Base-by-base conservation (phyloP, 2,113 vertebrate genomes). In the Pavo muticus region DNA sequence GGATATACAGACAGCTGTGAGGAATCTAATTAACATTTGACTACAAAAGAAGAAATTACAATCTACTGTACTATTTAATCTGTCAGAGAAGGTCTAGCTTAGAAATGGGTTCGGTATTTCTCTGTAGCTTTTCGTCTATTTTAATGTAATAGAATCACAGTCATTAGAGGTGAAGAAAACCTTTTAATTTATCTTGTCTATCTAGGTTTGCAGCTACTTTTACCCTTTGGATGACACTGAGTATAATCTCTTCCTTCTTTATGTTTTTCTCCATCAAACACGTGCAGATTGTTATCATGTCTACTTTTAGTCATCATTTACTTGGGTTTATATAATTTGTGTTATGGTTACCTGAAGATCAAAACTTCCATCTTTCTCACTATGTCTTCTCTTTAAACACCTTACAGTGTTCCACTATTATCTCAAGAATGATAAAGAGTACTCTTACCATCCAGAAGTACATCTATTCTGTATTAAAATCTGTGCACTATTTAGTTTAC, bases 21-120 rank as follows among this genome's bases (percentile, higher is more conserved):
- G 72, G 74, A 91, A 94, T 90, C 89, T 94, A 90, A 95, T 96
- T 97, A 94, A 92, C 81, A 85, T 95, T 92, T 95, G 84, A 87
- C 89, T 91, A 85, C 74, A 89, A 94, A 97, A 89, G 70, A 91
- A 95, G 84, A 92, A 91, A 87, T 91, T 91, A 80, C 77, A 83
- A 85, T 89, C 84, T 87, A 70, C 89, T 67, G 15, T 77, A 77
- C 56, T 91, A 47, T 92, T 94, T 96, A 91, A 89, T 87, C 71
- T 92, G 56, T 74, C 84, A 87, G 70, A 1, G 0, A 75, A 70
- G 70, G 65, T 85, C 93, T 94, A 75, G 84, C 76, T 94, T 92
- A 94, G 91, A 94, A 90, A 92, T 77, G 32, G 14, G 8, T 76
- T 94, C 56, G 30, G n/a, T 42, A 67, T 90, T 87, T 89, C 78